Evolutionary conservation across 1,140 invertebrate genomes (phyloP).

Genomic region (Copidosoma floridanum): DNA sequence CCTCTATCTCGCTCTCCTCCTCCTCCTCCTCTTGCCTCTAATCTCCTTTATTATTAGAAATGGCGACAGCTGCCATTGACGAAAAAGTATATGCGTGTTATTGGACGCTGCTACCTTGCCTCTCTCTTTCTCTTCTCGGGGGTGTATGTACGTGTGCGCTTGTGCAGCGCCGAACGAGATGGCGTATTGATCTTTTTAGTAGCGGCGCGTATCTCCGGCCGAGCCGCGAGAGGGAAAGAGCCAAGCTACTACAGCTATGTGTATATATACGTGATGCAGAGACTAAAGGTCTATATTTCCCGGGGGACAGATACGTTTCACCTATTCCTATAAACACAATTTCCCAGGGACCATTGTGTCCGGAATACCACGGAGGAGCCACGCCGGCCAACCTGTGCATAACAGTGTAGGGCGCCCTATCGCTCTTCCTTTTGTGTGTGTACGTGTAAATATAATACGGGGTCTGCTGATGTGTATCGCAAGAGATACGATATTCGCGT

Average conservation of each 20-base stretch:
- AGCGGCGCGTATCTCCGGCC: slow-evolving; percentile 31
- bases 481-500: slow-evolving; percentile 8
- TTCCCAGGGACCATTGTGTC: slow-evolving; percentile 32
- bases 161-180: slow-evolving; percentile 29
- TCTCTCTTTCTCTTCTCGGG: background rate
- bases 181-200: slow-evolving; percentile 59
- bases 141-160: background rate
- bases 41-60: slow-evolving; percentile 27
- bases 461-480: no score
- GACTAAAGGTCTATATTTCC: slow-evolving; percentile 56
- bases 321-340: slow-evolving; percentile 57
- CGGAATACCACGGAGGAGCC: no score
- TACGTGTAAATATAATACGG: background rate
- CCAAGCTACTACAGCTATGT: no score
- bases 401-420: no score
- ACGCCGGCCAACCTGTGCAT: background rate
- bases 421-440: no score
- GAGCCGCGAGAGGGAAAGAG: no score
- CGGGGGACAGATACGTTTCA: slow-evolving; percentile 54
- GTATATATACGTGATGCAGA: no score
- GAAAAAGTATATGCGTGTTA: slow-evolving; percentile 1
- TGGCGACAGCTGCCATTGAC: slow-evolving; percentile 24
- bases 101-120: background rate
- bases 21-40: slow-evolving; percentile 1
- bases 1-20: background rate